Percentiles rank a stretch among this genome's conserved stretches.
phyloP scores from a whole-genome alignment of 2,888 invertebrate species.

The Scrobipalpa atriplicella region DNA sequence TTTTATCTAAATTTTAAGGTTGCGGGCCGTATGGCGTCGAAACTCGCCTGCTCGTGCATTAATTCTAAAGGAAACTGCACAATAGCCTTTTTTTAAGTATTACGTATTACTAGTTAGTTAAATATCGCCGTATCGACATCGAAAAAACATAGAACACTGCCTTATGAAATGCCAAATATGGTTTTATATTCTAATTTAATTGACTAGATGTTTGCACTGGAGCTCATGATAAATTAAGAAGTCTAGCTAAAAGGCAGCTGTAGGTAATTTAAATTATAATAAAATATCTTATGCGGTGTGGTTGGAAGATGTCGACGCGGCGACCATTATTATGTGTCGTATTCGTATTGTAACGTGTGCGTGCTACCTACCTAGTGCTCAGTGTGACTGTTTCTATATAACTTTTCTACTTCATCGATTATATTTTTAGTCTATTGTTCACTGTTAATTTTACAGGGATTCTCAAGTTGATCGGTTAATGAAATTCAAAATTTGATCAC shows the following conservation, averaged over 20 bases:
- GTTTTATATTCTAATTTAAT: background rate
- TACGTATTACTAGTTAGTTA: constrained; percentile 24
- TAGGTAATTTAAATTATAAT: too few relatives aligned
- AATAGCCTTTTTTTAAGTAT: constrained; percentile 31
- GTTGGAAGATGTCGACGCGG: background rate
- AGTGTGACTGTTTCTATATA: constrained; percentile 15
- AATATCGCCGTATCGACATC: constrained; percentile 4
- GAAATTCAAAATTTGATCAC: background rate
- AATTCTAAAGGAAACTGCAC: constrained; percentile 26
- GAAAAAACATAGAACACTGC: background rate
- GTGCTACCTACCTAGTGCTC: constrained; percentile 17
- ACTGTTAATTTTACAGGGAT: background rate
- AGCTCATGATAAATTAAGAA: too few relatives aligned
- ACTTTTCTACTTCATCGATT: background rate
- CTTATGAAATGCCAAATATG: background rate
- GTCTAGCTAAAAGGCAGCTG: too few relatives aligned
- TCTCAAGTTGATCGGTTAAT: background rate
- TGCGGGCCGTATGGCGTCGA: background rate
- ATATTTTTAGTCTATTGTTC: background rate
- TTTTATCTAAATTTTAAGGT: background rate
- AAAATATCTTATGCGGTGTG: background rate
- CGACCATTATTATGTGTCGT: background rate
- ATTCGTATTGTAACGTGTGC: constrained; percentile 15
- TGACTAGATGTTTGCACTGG: too few relatives aligned
- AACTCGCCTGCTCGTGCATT: constrained; percentile 20